A percentile compares a stretch with the other conserved stretches of the same genome.
phyloP scores from a whole-genome alignment of 1,140 invertebrate species.

The Drepana arcuata region DNA sequence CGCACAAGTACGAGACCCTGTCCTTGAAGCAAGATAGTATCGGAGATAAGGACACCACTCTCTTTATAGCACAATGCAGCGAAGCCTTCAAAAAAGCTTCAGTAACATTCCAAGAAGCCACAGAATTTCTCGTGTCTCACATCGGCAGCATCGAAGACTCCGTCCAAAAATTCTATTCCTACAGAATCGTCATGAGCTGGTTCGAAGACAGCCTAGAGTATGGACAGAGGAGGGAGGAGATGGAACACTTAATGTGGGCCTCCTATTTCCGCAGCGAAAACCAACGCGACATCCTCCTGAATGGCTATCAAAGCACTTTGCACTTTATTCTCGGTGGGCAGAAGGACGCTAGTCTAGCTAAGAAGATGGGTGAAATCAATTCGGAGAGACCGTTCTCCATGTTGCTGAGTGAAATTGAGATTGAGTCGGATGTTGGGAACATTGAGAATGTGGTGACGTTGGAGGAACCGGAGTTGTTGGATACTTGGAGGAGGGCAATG shows the following conservation, averaged over 20 bases:
- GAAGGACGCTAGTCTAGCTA: constrained; percentile 33
- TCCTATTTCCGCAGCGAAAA: constrained; percentile 54
- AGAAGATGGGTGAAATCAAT: constrained; percentile 25
- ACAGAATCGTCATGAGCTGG: constrained; percentile 72
- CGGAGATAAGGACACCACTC: constrained; percentile 48
- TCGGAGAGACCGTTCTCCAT: constrained; percentile 46
- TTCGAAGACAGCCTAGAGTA: constrained; percentile 60
- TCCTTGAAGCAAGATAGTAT: constrained; percentile 33
- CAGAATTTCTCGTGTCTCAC: constrained; percentile 72
- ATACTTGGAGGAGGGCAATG: constrained; percentile 41
- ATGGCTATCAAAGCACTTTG: constrained; percentile 44
- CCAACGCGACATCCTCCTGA: constrained; percentile 34
- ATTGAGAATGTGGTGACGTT: constrained; percentile 45
- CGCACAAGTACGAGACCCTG: constrained; percentile 46
- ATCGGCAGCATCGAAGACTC: constrained; percentile 59
- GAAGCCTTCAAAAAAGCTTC: constrained; percentile 71
- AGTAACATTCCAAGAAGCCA: constrained; percentile 67
- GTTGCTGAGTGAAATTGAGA: constrained; percentile 55
- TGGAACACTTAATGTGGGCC: constrained; percentile 73
- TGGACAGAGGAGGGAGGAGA: constrained; percentile 46
- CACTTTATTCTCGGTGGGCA: constrained; percentile 50
- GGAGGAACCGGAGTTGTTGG: constrained; percentile 41
- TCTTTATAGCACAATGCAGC: constrained; percentile 74
- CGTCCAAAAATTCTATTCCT: constrained; percentile 68
- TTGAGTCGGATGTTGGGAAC: constrained; percentile 58